Base-by-base conservation (phyloP, 2,888 invertebrate genomes). In the Troides aeacus region DNA sequence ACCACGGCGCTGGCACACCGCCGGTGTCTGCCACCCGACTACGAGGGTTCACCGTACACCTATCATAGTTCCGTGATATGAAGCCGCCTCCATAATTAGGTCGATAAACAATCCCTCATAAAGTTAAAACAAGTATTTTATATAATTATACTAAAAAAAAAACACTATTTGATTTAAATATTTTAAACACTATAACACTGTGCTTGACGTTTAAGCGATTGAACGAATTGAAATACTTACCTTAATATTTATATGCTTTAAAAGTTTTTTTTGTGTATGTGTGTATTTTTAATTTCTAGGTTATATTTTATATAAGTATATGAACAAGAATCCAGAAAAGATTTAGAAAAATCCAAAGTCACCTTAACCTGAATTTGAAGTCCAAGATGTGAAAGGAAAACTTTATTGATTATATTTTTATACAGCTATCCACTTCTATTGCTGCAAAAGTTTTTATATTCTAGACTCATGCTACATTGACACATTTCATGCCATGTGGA, bases 1-100 rank as follows among this genome's bases (percentile, higher is more conserved):
- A 72, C 75, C 75, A 77, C 77, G 70, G 77, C 76, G 75, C 74
- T 77, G 81, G 36, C 65, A 80, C 75, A 77, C 75, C 83, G 79
- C 71, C 81, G 81, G 78, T 76, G 80, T 82, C 83, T 80, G 81
- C 80, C 79, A 81, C 74, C 74, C 80, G 81, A 84, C 86, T 86
- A 84, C 83, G 76, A 78, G 80, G n/a, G 18, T 15, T 80, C 77
- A 79, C 77, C 79, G 77, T 79, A 75, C 77, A 81, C 82, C 80
- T 80, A 79, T 77, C 78, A 79, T 78, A 72, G 66, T 71, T 74
- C 62, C 53, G 46, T 60, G 66, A 67, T 64, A 67, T 75, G 75
- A 81, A 75, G 81, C 78, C 81, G 75, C 78, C 81, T 79, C 73
- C 79, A 78, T 75, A 72, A 70, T 73, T 70, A 66, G 58, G 70